Conservation (phyloP, 2,888 invertebrate species). For the Drosophila acutilabella region DNA sequence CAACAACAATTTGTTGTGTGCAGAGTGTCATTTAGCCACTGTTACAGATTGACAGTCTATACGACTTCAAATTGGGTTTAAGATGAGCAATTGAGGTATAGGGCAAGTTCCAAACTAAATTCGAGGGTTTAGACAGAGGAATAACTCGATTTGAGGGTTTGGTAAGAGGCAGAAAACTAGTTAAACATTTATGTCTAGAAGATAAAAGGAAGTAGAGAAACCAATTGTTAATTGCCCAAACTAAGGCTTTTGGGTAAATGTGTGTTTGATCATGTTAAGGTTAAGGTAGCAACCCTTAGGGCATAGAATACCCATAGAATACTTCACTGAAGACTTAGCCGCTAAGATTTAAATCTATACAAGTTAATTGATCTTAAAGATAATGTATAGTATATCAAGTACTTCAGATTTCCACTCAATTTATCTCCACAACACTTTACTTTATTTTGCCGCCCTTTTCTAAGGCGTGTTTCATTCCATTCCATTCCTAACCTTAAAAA, state of each 20-base stretch:
- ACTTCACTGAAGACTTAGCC: no score
- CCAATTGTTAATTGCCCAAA: not conserved
- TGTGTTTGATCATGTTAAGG: not conserved
- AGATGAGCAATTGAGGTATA: not conserved
- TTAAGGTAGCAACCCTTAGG: not conserved
- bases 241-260: not conserved
- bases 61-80: not conserved
- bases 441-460: slow-evolving; percentile 26
- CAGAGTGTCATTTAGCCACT: slow-evolving; percentile 34
- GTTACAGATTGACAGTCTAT: slow-evolving; percentile 23
- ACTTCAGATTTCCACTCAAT: not conserved
- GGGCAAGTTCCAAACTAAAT: not conserved
- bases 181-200: not conserved
- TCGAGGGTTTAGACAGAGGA: slow-evolving; percentile 4
- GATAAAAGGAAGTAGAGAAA: not conserved
- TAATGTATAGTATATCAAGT: no score
- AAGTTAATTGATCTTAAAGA: no score
- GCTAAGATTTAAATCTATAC: no score
- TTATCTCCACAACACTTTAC: slow-evolving; percentile 20
- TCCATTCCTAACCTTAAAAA: not conserved
- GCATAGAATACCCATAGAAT: no score
- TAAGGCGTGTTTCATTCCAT: slow-evolving; percentile 11
- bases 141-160: slow-evolving; percentile 1
- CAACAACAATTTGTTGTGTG: slow-evolving; percentile 35
- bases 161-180: not conserved